Evolutionary conservation across 2,113 vertebrate genomes (phyloP), one percentile per base, ranked within the genome.

Genomic region (Hemibagrus wyckioides): DNA sequence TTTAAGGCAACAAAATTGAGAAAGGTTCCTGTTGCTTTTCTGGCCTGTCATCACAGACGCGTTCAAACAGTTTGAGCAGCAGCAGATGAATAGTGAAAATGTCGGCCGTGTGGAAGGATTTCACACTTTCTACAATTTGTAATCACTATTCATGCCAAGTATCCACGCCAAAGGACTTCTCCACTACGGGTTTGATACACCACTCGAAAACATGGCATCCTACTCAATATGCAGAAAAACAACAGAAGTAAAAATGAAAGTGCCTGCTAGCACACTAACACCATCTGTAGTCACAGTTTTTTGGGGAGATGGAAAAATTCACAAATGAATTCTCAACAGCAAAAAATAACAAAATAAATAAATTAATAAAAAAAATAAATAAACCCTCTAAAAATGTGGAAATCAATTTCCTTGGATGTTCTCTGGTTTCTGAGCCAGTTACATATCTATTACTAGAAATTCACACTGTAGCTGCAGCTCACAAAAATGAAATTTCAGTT

Each of bases 31-130:
- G 11, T 75, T n/a, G 48, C 6, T 30, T 79, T 79, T 79, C 48
- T 52, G 48, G 5, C 14, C 44, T 8, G 28, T 19, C 48, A 79
- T 14, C 28, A 28, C 15, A 52, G 75, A 79, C 48, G 2, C 19
- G 75, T 52, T 52, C 17, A 19, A 79, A 79, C 75, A 30, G 75
- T 79, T 52, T 79, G 75, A 79, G 75, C 48, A 52, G 36, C 69
- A 73, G 75, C 48, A 52, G 48, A 80, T 80, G 77, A 80, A 80
- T 17, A 36, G 30, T 80, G 30, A 57, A 80, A 80, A 79, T 79
- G 76, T 33, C 17, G 48, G 48, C 76, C 50, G n/a, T 79, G 77
- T 80, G 52, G 30, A 80, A 56, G 21, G 52, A 80, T 80, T 80
- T 80, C 30, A 80, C 77, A 56, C n/a, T 79, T 79, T n/a, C 41